Conservation (phyloP, 2,888 invertebrate genomes). For the Perizoma affinitatum region DNA sequence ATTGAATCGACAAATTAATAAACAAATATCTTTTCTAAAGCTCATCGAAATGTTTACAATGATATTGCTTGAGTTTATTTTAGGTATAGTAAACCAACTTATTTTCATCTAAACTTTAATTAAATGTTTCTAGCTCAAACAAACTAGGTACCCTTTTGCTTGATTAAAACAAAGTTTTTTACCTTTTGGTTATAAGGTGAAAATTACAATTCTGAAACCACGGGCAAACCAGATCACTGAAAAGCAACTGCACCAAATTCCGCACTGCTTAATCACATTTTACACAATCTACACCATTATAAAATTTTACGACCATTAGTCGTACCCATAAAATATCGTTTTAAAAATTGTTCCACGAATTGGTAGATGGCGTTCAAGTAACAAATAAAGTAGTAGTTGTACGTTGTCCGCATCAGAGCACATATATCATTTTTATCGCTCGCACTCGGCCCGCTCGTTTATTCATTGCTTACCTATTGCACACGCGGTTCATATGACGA, state of each 20-base stretch:
- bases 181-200: no score
- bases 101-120: no score
- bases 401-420: constrained; percentile 67
- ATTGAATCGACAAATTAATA: no score
- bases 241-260: background rate
- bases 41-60: no score
- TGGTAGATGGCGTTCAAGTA: constrained; percentile 59
- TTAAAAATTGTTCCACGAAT: constrained; percentile 45
- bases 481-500: constrained; percentile 67
- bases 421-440: constrained; percentile 84
- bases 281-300: constrained; percentile 11
- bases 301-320: constrained; percentile 30
- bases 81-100: no score
- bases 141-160: no score
- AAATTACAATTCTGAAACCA: constrained; percentile 17
- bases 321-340: constrained; percentile 47
- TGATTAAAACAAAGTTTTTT: no score
- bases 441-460: constrained; percentile 74
- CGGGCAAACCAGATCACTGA: background rate
- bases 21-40: no score
- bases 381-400: constrained; percentile 73
- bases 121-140: no score
- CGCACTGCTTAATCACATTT: constrained; percentile 9
- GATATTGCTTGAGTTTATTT: no score
- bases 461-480: constrained; percentile 84